These are phyloP conservation scores for Mystacides longicornis DNA, from an alignment of 2,888 invertebrate species.

Conservation along the genomic window DNA sequence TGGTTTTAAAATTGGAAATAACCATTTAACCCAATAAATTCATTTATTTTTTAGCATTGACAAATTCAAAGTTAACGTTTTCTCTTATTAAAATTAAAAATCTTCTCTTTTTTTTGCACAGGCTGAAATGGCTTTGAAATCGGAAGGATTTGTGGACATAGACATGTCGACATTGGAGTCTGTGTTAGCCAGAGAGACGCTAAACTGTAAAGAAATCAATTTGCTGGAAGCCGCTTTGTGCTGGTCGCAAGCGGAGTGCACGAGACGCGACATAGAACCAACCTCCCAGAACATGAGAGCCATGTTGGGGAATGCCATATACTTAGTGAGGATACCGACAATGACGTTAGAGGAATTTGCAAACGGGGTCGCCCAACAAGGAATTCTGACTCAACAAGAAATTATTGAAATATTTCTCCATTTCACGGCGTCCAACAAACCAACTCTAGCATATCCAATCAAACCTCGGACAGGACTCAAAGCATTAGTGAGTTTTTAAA, in stretches of 20 bases:
- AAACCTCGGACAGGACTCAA: slow-evolving; percentile 81
- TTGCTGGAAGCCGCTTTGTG: slow-evolving; percentile 84
- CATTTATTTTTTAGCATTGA: too few relatives aligned
- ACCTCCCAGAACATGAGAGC: slow-evolving; percentile 72
- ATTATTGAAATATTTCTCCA: slow-evolving; percentile 92
- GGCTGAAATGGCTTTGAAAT: slow-evolving; percentile 94
- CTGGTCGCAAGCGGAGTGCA: slow-evolving; percentile 91
- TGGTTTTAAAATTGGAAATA: too few relatives aligned
- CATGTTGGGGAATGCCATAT: slow-evolving; percentile 70
- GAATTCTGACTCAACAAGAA: slow-evolving; percentile 85
- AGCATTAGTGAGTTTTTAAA: slow-evolving; percentile 58
- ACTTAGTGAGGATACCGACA: slow-evolving; percentile 85
- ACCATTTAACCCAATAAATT: neutral
- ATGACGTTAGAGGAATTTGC: slow-evolving; percentile 90
- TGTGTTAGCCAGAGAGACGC: slow-evolving; percentile 84
- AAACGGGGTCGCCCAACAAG: slow-evolving; percentile 89
- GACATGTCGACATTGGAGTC: slow-evolving; percentile 89
- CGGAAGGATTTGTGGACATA: slow-evolving; percentile 94
- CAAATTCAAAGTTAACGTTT: too few relatives aligned
- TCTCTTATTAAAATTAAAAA: too few relatives aligned
- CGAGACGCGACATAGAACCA: slow-evolving; percentile 72
- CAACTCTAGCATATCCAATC: slow-evolving; percentile 71
- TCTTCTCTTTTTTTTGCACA: slow-evolving; percentile 39
- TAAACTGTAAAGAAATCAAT: slow-evolving; percentile 91
- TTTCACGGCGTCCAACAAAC: slow-evolving; percentile 86